Percentiles rank a stretch among this genome's conserved stretches.
These are phyloP conservation scores for Hartigia nigra DNA, from an alignment of 2,888 invertebrate genomes.

Conservation along the genomic window DNA sequence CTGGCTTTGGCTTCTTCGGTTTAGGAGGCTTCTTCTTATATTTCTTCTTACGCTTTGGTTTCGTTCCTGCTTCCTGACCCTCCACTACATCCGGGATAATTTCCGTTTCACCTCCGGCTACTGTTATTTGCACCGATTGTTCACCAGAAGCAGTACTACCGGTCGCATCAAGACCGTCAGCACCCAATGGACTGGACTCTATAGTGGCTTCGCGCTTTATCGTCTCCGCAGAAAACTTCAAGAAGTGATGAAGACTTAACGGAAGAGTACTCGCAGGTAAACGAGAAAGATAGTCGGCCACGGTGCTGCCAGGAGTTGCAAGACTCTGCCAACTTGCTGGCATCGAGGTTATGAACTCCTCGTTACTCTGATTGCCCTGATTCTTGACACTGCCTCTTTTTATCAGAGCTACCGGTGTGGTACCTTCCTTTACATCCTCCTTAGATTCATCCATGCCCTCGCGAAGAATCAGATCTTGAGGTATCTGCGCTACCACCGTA, in stretches of 20 bases:
- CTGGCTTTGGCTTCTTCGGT: slow-evolving; percentile 82
- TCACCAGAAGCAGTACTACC: slow-evolving; percentile 59
- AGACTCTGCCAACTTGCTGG: slow-evolving; percentile 70
- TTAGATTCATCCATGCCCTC: slow-evolving; percentile 65
- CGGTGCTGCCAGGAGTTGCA: slow-evolving; percentile 65
- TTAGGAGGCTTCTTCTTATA: slow-evolving; percentile 85
- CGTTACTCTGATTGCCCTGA: slow-evolving; percentile 57
- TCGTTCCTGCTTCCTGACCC: slow-evolving; percentile 58
- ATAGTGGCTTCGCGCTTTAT: slow-evolving; percentile 68
- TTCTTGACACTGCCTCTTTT: slow-evolving; percentile 65
- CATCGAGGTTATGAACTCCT: slow-evolving; percentile 66
- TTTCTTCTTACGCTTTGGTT: slow-evolving; percentile 79
- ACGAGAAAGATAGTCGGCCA: slow-evolving; percentile 69
- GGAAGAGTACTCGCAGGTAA: slow-evolving; percentile 69
- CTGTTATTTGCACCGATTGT: slow-evolving; percentile 68
- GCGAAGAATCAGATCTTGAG: slow-evolving; percentile 76
- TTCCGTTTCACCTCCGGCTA: slow-evolving; percentile 67
- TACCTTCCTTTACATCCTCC: slow-evolving; percentile 64
- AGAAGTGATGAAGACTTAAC: slow-evolving; percentile 72
- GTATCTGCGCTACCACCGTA: slow-evolving; percentile 76
- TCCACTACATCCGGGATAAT: slow-evolving; percentile 65
- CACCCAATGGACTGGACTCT: slow-evolving; percentile 65
- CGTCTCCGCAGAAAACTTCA: slow-evolving; percentile 73
- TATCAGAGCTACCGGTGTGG: slow-evolving; percentile 68
- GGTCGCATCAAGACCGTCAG: slow-evolving; percentile 61